Evolutionary conservation across 2,888 invertebrate genomes (phyloP).

Genomic region (Dryococelus australis): DNA sequence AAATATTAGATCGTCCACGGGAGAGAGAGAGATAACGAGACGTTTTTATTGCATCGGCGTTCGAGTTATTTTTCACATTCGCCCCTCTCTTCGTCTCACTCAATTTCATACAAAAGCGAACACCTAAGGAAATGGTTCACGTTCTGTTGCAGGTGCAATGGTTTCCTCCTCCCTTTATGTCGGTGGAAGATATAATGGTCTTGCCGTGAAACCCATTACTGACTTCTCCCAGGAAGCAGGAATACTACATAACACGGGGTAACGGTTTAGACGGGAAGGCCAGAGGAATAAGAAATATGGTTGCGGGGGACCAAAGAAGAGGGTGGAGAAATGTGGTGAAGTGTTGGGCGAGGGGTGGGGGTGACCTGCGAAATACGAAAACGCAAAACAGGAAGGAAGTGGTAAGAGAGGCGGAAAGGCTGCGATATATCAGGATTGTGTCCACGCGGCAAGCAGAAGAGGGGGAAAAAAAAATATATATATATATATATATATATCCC

Average conservation of each 20-base stretch:
- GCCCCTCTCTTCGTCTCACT: too few species aligned
- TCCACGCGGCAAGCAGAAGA: background rate
- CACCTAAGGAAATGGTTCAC: too few species aligned
- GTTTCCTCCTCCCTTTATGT: too few species aligned
- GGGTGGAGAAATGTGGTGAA: too few species aligned
- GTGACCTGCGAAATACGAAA: background rate
- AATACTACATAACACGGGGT: background rate
- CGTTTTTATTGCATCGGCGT: too few species aligned
- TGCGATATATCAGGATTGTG: background rate
- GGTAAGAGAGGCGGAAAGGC: conserved; percentile 16
- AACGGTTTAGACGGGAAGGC: background rate
- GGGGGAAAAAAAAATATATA: background rate
- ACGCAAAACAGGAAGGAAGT: conserved; percentile 11
- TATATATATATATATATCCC: too few species aligned
- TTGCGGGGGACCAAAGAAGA: background rate
- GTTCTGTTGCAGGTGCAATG: too few species aligned
- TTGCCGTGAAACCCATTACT: conserved; percentile 5
- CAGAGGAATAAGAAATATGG: background rate
- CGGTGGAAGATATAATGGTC: background rate
- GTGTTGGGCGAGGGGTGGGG: too few species aligned
- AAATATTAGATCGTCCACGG: too few species aligned
- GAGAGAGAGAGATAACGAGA: too few species aligned
- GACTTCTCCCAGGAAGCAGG: background rate
- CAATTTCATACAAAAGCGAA: too few species aligned
- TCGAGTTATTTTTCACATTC: too few species aligned